Conservation (phyloP, 2,113 vertebrate species). For the Lynx canadensis region DNA sequence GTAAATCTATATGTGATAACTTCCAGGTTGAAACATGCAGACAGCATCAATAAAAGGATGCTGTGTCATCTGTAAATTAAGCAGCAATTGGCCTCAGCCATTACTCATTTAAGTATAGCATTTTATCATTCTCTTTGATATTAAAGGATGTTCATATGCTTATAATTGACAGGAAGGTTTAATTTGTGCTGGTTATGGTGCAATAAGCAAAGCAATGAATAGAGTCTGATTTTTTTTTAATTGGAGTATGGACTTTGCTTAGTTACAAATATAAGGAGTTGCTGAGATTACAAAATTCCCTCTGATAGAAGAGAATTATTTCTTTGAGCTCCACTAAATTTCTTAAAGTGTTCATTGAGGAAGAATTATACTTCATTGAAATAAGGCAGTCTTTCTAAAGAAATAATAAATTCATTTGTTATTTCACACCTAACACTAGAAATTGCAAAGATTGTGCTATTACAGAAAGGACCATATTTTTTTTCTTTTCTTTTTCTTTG, state of each 20-base stretch:
- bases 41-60: conserved; percentile 80
- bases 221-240: background rate
- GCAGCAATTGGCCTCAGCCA: conserved; percentile 79
- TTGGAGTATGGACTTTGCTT: background rate
- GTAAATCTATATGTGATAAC: conserved; percentile 73
- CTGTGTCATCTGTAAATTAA: conserved; percentile 84
- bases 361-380: background rate
- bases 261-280: background rate
- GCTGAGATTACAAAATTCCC: background rate
- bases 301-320: background rate
- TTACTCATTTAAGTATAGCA: conserved; percentile 78
- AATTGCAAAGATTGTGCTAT: background rate
- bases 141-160: conserved; percentile 79
- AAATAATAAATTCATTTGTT: background rate
- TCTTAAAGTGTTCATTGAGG: background rate
- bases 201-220: conserved; percentile 68
- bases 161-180: conserved; percentile 80
- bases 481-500: conserved; percentile 11
- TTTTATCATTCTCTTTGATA: conserved; percentile 85
- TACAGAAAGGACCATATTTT: background rate
- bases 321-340: background rate
- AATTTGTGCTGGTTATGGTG: conserved; percentile 77
- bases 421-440: background rate
- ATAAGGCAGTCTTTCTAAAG: background rate
- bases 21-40: conserved; percentile 73